phyloP scores from a whole-genome alignment of 2,888 invertebrate species.

The Hyalella azteca region DNA sequence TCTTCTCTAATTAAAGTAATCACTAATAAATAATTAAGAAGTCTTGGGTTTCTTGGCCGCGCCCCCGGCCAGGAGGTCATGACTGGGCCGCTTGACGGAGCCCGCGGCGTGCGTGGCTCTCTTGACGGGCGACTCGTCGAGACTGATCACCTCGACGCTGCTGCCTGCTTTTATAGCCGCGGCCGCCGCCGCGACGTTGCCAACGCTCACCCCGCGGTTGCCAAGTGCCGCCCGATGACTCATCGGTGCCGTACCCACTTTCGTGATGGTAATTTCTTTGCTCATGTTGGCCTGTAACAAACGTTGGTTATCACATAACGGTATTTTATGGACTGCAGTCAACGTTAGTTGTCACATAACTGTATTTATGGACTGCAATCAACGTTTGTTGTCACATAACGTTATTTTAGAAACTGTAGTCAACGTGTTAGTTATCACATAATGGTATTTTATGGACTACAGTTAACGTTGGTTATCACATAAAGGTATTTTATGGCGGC shows the following conservation, averaged over 20 bases:
- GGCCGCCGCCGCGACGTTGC: background rate
- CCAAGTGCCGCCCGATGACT: constrained; percentile 43
- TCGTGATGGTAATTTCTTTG: constrained; percentile 59
- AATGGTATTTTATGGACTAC: background rate
- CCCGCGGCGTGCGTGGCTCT: background rate
- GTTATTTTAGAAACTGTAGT: too few species aligned
- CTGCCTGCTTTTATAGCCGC: constrained; percentile 37
- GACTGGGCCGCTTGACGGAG: background rate
- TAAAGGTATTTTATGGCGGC: constrained; percentile 41
- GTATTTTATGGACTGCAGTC: background rate
- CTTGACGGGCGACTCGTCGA: constrained; percentile 56
- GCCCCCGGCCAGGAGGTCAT: background rate
- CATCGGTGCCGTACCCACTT: constrained; percentile 53
- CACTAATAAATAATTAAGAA: background rate
- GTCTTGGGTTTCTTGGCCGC: constrained; percentile 10
- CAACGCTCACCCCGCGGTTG: constrained; percentile 34
- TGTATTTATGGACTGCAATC: constrained; percentile 43
- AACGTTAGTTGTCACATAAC: background rate
- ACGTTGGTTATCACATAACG: too few species aligned
- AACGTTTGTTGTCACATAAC: too few species aligned
- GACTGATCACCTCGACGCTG: constrained; percentile 56
- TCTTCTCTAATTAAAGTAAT: too few species aligned
- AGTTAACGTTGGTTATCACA: background rate
- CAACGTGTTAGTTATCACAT: too few species aligned
- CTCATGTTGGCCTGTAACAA: constrained; percentile 54